These are phyloP conservation scores for Mionectes macconnelli DNA, from an alignment of 2,113 vertebrate species.

Conservation along the genomic window DNA sequence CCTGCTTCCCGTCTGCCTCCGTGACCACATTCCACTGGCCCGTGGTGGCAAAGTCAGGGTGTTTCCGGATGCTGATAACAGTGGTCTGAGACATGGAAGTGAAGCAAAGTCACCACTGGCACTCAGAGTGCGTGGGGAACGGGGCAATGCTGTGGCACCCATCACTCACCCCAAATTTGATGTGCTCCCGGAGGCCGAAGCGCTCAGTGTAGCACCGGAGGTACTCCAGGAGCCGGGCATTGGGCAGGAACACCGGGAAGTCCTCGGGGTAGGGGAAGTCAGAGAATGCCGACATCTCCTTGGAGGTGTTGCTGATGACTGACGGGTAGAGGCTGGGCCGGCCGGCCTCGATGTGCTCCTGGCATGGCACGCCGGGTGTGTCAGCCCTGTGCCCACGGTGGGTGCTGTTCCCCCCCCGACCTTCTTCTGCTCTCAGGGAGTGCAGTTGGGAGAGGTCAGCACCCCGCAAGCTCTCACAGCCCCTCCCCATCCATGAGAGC, in stretches of 20 bases:
- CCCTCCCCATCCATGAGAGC: accelerated
- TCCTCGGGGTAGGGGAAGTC: constrained; percentile 85
- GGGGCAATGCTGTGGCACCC: accelerated
- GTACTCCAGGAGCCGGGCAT: constrained; percentile 81
- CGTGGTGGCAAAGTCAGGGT: constrained; percentile 71
- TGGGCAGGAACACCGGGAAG: constrained; percentile 84
- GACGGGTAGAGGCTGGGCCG: constrained; percentile 80
- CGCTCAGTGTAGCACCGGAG: constrained; percentile 73
- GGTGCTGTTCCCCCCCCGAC: accelerated
- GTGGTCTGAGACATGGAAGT: constrained; percentile 68
- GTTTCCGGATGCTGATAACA: constrained; percentile 73
- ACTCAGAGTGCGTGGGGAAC: accelerated
- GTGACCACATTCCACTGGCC: constrained; percentile 86
- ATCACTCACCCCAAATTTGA: constrained; percentile 78
- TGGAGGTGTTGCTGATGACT: constrained; percentile 83
- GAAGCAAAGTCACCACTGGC: accelerated
- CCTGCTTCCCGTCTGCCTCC: constrained; percentile 63
- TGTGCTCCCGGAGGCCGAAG: constrained; percentile 77
- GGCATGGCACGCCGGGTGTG: accelerated
- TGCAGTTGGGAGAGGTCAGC: neutral
- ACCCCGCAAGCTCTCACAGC: neutral
- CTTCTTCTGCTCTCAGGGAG: neutral
- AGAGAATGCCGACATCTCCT: constrained; percentile 89
- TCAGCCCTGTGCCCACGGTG: accelerated
- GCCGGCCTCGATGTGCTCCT: constrained; percentile 77